These are phyloP conservation scores for Gnathonemus longibarbis DNA, from an alignment of 2,113 vertebrate species.

Conservation along the genomic window DNA sequence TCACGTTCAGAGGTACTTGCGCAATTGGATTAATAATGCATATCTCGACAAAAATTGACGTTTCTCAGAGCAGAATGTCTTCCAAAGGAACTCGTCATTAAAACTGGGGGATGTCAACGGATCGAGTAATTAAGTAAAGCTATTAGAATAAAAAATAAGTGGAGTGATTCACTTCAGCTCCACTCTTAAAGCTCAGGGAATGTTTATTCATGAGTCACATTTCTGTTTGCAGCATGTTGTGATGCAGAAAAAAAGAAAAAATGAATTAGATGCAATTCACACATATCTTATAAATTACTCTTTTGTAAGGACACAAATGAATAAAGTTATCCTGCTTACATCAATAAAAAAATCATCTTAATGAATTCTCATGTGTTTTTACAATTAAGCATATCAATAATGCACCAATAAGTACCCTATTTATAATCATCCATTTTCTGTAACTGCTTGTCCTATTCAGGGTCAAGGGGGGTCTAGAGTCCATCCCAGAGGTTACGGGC, in stretches of 20 bases:
- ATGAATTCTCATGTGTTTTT: background rate
- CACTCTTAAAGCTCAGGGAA: background rate
- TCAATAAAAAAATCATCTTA: background rate
- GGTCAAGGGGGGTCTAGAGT: background rate
- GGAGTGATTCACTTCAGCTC: background rate
- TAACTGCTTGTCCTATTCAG: background rate
- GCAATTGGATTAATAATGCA: background rate
- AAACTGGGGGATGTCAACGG: background rate
- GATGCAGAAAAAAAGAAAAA: background rate
- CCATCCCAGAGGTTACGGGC: no score
- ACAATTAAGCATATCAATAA: background rate
- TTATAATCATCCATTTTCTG: background rate
- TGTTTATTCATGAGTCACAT: background rate
- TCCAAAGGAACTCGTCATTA: background rate
- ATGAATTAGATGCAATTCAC: background rate
- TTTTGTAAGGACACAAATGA: background rate
- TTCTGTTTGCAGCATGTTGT: background rate
- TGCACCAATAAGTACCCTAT: background rate
- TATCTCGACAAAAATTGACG: background rate
- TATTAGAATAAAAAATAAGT: background rate
- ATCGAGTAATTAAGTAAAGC: background rate
- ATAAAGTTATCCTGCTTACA: background rate
- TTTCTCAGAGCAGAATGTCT: background rate
- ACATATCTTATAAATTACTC: background rate
- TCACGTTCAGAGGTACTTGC: background rate